Conservation (phyloP, 1,140 invertebrate species). For the Papilio dardanus region DNA sequence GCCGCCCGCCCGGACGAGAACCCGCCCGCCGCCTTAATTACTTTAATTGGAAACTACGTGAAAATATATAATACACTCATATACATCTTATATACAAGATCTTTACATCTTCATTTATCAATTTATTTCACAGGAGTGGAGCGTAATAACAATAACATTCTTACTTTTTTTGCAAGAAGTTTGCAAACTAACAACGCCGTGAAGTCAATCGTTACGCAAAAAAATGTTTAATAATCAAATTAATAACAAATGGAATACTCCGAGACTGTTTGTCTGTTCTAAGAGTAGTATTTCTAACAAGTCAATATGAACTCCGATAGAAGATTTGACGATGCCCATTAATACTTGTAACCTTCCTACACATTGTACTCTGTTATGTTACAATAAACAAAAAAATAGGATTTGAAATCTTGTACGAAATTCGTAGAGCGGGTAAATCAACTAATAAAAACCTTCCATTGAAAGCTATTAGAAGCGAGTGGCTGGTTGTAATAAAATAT, state of each 20-base stretch:
- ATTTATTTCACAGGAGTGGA: not conserved
- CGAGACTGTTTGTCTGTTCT: too few species aligned
- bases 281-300: too few species aligned
- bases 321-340: too few species aligned
- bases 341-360: too few species aligned
- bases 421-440: slow-evolving; percentile 46
- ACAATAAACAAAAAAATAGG: slow-evolving; percentile 41
- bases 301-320: too few species aligned
- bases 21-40: slow-evolving; percentile 27
- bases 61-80: slow-evolving; percentile 27
- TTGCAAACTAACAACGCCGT: not conserved
- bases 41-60: slow-evolving; percentile 38
- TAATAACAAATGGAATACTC: too few species aligned
- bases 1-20: slow-evolving; percentile 21
- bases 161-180: too few species aligned
- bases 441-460: slow-evolving; percentile 60
- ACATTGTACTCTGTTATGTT: not conserved
- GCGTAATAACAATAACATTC: not conserved
- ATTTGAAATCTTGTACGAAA: slow-evolving; percentile 49
- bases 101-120: not conserved
- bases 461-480: slow-evolving; percentile 63
- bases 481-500: slow-evolving; percentile 66
- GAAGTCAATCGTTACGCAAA: not conserved
- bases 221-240: not conserved
- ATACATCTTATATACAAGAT: not conserved